A percentile compares a stretch with the other conserved stretches of the same genome.
phyloP scores from a whole-genome alignment of 2,113 vertebrate species.

The Etheostoma spectabile region DNA sequence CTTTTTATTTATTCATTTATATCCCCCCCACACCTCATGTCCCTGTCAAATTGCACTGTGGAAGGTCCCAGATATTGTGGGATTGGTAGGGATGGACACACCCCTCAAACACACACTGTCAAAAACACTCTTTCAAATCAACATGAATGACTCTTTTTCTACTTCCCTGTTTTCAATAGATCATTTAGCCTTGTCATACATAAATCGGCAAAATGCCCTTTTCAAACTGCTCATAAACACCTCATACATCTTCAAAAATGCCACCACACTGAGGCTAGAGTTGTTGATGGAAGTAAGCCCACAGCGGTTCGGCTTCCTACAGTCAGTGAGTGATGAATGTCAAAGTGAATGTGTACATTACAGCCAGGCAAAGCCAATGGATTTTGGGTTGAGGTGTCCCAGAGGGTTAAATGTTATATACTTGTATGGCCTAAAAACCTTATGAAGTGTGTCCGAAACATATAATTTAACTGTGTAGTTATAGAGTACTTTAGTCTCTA shows the following conservation, averaged over 20 bases:
- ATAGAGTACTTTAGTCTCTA: neutral
- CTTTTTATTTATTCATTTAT: constrained; percentile 79
- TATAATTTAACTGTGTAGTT: neutral
- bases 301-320: constrained; percentile 36
- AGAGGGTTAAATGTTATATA: constrained; percentile 13
- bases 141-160: constrained; percentile 35
- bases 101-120: constrained; percentile 27
- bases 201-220: constrained; percentile 80
- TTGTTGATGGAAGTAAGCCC: constrained; percentile 46
- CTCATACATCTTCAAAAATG: constrained; percentile 78
- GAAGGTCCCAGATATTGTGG: constrained; percentile 19
- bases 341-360: constrained; percentile 43
- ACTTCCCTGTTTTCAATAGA: constrained; percentile 63
- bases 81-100: constrained; percentile 9
- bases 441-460: neutral
- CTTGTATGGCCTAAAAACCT: neutral
- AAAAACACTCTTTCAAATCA: constrained; percentile 58
- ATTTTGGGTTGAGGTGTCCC: constrained; percentile 19
- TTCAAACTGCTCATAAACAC: constrained; percentile 79
- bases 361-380: constrained; percentile 7
- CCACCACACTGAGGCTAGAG: constrained; percentile 66
- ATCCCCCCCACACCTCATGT: constrained; percentile 17
- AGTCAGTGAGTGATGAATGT: constrained; percentile 64
- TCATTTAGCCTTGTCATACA: constrained; percentile 75
- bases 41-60: constrained; percentile 40